Conservation (phyloP, 2,888 invertebrate genomes). For the Mythimna pallens region DNA sequence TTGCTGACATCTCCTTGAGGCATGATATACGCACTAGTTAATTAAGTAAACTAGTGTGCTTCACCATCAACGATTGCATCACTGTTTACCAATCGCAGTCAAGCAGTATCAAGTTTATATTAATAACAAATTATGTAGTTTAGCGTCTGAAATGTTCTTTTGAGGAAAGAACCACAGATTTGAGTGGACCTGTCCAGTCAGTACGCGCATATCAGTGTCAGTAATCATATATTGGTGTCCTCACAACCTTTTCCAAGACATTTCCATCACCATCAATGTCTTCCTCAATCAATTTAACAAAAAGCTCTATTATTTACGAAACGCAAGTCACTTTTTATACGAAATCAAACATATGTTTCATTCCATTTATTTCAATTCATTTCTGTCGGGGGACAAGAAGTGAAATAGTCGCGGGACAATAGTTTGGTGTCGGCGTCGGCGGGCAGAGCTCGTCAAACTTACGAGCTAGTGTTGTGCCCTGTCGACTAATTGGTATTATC, state of each 20-base stretch:
- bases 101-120: no score
- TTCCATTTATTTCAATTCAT: constrained; percentile 74
- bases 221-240: not conserved
- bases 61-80: no score
- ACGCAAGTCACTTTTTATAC: constrained; percentile 22
- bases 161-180: no score
- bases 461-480: constrained; percentile 55
- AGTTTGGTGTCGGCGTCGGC: constrained; percentile 66
- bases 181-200: no score
- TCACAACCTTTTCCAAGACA: not conserved
- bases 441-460: constrained; percentile 63
- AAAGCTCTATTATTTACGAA: constrained; percentile 17
- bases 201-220: not conserved
- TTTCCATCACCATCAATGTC: constrained; percentile 3
- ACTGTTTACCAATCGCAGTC: no score
- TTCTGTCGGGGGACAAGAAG: constrained; percentile 69
- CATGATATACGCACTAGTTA: no score
- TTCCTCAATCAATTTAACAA: constrained; percentile 24
- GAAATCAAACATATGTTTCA: constrained; percentile 55
- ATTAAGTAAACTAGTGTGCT: no score
- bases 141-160: no score
- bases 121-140: no score
- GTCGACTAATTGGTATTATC: constrained; percentile 17
- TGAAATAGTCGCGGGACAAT: constrained; percentile 71
- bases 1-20: no score